Evolutionary conservation across 2,797 vertebrate species (phyloP).

Genomic region (Fistularia tabacaria): DNA sequence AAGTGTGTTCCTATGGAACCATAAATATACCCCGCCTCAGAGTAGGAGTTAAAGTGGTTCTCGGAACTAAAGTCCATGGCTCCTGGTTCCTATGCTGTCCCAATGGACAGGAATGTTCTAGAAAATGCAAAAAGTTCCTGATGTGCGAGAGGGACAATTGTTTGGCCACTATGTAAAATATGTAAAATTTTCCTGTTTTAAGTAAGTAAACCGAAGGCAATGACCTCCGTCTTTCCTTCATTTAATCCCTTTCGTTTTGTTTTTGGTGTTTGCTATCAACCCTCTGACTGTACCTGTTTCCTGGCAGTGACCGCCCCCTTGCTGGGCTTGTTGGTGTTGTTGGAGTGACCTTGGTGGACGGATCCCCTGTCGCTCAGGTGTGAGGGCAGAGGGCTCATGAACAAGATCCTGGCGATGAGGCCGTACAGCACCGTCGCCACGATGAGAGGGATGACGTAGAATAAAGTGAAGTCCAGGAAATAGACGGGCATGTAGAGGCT

Average conservation of each 20-base stretch:
- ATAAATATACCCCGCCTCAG: too few relatives aligned
- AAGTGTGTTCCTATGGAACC: too few relatives aligned
- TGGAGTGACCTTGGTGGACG: constrained; percentile 64
- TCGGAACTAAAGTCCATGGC: too few relatives aligned
- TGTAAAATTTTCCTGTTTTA: neutral
- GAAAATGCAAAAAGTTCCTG: too few relatives aligned
- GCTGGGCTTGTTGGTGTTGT: constrained; percentile 61
- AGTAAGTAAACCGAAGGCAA: too few relatives aligned
- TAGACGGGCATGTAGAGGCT: constrained; percentile 87
- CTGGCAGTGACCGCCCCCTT: constrained; percentile 75
- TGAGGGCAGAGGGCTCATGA: constrained; percentile 74
- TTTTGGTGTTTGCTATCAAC: neutral
- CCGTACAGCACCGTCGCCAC: constrained; percentile 80
- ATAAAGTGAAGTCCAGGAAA: constrained; percentile 85
- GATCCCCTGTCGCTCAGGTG: constrained; percentile 69
- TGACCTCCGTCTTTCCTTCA: too few relatives aligned
- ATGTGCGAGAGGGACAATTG: too few relatives aligned
- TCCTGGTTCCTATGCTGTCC: too few relatives aligned
- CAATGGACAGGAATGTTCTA: too few relatives aligned
- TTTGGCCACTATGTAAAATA: too few relatives aligned
- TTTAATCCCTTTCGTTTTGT: neutral
- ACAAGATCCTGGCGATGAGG: constrained; percentile 82
- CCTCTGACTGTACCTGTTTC: constrained; percentile 82
- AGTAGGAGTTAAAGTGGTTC: too few relatives aligned
- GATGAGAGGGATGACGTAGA: constrained; percentile 79